A percentile compares a stretch with the other conserved stretches of the same genome.
phyloP scores from a whole-genome alignment of 2,797 vertebrate species.

The Darevskia mixta region DNA sequence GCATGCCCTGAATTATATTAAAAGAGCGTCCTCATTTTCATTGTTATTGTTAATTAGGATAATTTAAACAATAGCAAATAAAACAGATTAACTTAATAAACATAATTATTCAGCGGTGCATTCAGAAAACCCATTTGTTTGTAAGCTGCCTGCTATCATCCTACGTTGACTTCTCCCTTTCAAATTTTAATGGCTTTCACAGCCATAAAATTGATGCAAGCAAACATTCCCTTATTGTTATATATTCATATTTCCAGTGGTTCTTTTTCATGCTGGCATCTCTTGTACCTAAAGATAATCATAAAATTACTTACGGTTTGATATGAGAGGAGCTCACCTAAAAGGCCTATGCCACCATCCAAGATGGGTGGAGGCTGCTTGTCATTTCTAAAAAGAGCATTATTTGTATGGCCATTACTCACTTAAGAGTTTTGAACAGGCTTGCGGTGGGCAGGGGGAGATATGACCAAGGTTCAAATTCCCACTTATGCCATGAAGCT shows the following conservation, averaged over 20 bases:
- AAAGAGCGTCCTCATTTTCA: background rate
- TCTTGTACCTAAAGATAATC: background rate
- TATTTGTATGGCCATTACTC: background rate
- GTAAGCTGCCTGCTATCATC: background rate
- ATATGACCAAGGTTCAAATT: background rate
- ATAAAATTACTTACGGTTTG: background rate
- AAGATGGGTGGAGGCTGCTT: background rate
- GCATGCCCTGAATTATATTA: slow-evolving; percentile 1
- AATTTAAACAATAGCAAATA: slow-evolving; percentile 3
- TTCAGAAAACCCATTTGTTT: background rate
- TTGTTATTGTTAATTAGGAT: background rate
- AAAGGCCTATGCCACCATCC: background rate
- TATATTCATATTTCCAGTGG: background rate
- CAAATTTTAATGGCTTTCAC: background rate
- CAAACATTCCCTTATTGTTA: background rate
- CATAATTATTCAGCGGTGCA: background rate
- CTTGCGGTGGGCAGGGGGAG: background rate
- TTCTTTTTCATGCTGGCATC: background rate
- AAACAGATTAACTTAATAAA: slow-evolving; percentile 9
- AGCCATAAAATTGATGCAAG: slow-evolving; percentile 1
- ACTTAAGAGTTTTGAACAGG: background rate
- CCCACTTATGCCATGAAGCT: background rate
- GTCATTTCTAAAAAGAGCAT: background rate
- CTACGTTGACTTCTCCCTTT: background rate
- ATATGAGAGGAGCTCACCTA: background rate